A percentile compares a stretch with the other conserved stretches of the same genome.
Conservation (phyloP, 2,888 invertebrate genomes). For the Ypsolopha sequella region DNA sequence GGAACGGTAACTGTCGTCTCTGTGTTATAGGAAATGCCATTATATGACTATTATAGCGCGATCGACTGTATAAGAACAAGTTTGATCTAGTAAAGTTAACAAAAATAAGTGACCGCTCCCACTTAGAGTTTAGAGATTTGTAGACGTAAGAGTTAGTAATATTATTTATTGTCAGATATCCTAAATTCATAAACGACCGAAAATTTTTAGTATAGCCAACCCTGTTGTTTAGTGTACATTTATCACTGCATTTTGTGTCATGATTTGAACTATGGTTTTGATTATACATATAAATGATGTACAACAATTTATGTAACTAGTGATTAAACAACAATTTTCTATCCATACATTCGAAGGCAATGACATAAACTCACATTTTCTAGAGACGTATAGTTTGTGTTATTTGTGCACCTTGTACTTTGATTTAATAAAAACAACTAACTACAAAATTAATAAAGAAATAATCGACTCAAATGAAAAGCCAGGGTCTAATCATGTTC, state of each 20-base stretch:
- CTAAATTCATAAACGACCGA: conserved; percentile 54
- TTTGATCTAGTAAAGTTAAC: neutral
- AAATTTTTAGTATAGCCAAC: conserved; percentile 33
- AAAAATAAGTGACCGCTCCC: conserved; percentile 14
- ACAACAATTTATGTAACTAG: conserved; percentile 15
- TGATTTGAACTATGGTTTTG: neutral
- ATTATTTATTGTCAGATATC: conserved; percentile 68
- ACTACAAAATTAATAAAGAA: neutral
- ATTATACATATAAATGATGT: neutral
- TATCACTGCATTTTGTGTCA: conserved; percentile 31
- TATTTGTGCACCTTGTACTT: conserved; percentile 43
- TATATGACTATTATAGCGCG: conserved; percentile 1
- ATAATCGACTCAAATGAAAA: neutral
- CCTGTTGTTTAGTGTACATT: conserved; percentile 35
- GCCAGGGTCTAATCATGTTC: neutral
- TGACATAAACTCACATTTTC: conserved; percentile 17
- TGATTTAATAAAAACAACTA: conserved; percentile 14
- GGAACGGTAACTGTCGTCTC: conserved; percentile 7
- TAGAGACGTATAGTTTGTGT: conserved; percentile 11
- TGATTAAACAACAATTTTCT: conserved; percentile 20
- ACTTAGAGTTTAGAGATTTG: conserved; percentile 14
- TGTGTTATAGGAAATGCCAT: neutral
- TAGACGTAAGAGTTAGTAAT: conserved; percentile 37
- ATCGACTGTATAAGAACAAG: neutral
- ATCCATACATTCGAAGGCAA: conserved; percentile 21